phyloP scores from a whole-genome alignment of 2,797 vertebrate genomes.

The Tadarida brasiliensis region DNA sequence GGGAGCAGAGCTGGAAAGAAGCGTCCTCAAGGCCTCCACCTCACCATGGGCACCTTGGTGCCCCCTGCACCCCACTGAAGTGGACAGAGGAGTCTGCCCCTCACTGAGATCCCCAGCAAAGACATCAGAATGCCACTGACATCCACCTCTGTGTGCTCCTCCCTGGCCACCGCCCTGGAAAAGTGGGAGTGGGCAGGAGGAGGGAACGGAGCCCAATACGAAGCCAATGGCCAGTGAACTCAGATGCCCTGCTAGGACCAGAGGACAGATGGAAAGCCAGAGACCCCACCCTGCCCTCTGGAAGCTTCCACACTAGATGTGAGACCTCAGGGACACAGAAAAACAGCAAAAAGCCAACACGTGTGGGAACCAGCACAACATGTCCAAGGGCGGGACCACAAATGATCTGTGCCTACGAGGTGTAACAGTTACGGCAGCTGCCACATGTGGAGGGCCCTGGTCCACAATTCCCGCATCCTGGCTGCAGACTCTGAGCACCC shows the following conservation, averaged over 20 bases:
- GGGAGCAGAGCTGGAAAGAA: not conserved
- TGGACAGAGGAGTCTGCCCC: not conserved
- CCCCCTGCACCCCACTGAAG: not conserved
- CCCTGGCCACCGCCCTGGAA: not conserved
- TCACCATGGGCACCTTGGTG: not conserved
- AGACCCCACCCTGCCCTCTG: not conserved
- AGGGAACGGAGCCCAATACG: not conserved
- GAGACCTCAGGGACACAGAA: not conserved
- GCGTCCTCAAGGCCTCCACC: no score
- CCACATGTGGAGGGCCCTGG: accelerated
- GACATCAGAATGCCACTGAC: not conserved
- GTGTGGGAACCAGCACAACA: accelerated
- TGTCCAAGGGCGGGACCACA: accelerated
- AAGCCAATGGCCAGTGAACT: not conserved
- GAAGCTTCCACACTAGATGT: accelerated
- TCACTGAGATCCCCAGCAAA: not conserved
- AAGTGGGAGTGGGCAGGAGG: not conserved
- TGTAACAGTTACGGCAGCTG: accelerated
- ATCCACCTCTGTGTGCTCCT: not conserved
- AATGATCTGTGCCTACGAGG: not conserved
- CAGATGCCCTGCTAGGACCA: not conserved
- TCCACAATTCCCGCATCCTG: accelerated
- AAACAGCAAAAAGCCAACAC: not conserved
- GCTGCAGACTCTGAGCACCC: not conserved
- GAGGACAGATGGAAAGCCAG: not conserved